Evolutionary conservation across 2,888 invertebrate species (phyloP), one percentile per base, ranked within the genome.

Genomic region (Cremastinae sp.): DNA sequence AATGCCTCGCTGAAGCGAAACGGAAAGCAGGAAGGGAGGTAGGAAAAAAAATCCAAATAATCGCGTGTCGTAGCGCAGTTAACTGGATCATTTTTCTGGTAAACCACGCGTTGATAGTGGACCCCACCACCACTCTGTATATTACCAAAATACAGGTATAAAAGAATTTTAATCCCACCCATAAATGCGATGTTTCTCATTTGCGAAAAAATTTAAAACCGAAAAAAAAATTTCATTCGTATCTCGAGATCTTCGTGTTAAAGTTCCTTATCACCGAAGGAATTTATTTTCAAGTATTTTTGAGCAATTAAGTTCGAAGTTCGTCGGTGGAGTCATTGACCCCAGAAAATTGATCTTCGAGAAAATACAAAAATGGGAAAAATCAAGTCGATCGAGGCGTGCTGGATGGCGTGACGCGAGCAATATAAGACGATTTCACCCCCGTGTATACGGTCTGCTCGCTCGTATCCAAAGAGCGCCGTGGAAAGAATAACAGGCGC

Each of bases 401-500:
- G 65, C 5, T 28, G 51, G 76, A 75, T 79, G 53, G 79, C 79
- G 79, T 79, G 79, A 78, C 77, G 51, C 56, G 56, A 64, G 77
- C 72, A 75, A n/a, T n/a, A 79, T 79, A 79, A 79, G 79, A 78
- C 69, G 76, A 56, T 64, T 49, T 61, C 59, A 55, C 74, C 72
- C 71, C 43, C n/a, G n/a, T n/a, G n/a, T n/a, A n/a, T n/a, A n/a
- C 41, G 35, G 41, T 35, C 12, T 37, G 58, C 16, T 66, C 45
- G 55, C 43, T 22, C 35, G 28, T 28, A 28, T 16, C 45, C 47
- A 51, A 39, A 8, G 41, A 58, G 58, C 1, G n/a, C 18, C 5
- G 28, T 28, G 2, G 28, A 28, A 28, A 41, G 43, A 35, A 51
- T 51, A 39, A 53, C 45, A 39, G 65, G 28, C 41, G 16, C 41